Base-by-base conservation (phyloP, 1,140 invertebrate genomes). In the Cotesia glomerata region DNA sequence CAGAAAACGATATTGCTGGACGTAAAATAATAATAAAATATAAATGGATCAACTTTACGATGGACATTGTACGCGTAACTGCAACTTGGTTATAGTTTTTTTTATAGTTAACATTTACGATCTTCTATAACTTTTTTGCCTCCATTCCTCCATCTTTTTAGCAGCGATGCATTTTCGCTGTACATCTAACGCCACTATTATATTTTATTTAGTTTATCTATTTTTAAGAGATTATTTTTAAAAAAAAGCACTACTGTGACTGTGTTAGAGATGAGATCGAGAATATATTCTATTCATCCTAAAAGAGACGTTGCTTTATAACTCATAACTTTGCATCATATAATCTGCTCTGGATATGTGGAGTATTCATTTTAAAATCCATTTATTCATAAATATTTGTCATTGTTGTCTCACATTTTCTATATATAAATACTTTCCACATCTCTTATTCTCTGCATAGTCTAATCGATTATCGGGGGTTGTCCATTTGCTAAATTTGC, bases 1-100 rank as follows among this genome's bases (percentile, higher is more conserved):
- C 35, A 49, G 79, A 77, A 78, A 75, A 78, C 79, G 80, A 83
- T 86, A 86, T 86, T 86, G 81, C 84, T 71, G 67, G 58, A 51
- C 76, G 80, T 85, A 81, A 86, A 86, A 86, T 86, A 86, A 87
- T 86, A 86, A 87, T 86, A 87, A 86, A 86, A 80, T 83, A 83
- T 86, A 86, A 85, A 86, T 82, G 85, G 85, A 87, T 87, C 84
- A 85, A 84, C 82, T 87, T 87, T 85, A 87, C 79, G 81, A 81
- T 69, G 52, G 36, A 54, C 54, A 45, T 72, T 69, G 5, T 80
- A 80, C 69, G 49, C 26, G 49, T 32, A 13, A 67, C 11, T 67
- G 5, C 18, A 52, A 26, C 51, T 54, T 54, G 39, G 11, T 11
- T 45, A 45, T 45, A 26, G 16, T 54, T 67, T 67, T 67, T 67